Evolutionary conservation across 2,113 vertebrate genomes (phyloP).

Genomic region (Thermophis baileyi): DNA sequence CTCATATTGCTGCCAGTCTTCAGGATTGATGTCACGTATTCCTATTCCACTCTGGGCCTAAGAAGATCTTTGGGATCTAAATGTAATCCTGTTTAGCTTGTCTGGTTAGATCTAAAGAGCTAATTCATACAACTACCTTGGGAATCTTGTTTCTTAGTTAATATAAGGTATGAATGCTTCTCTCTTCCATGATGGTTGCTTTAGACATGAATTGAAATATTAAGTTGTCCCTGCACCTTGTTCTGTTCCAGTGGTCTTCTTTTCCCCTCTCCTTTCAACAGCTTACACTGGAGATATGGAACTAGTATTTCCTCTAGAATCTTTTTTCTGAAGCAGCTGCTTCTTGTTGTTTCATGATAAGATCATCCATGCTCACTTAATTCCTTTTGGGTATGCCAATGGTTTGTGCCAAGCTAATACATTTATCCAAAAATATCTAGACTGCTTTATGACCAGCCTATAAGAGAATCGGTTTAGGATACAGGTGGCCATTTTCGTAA

Average conservation of each 20-base stretch:
- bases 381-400: background rate
- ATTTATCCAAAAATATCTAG: background rate
- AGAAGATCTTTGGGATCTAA: background rate
- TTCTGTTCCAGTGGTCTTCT: background rate
- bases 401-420: background rate
- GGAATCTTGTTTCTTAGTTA: background rate
- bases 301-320: background rate
- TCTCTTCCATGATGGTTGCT: background rate
- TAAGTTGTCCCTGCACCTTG: background rate
- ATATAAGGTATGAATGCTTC: background rate
- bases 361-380: background rate
- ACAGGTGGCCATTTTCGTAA: background rate
- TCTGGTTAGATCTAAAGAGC: background rate
- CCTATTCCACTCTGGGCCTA: background rate
- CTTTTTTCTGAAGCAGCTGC: background rate
- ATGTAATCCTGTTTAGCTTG: background rate
- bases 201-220: background rate
- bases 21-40: background rate
- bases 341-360: background rate
- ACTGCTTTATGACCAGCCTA: background rate
- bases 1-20: background rate
- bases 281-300: background rate
- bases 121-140: background rate
- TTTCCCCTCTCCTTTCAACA: background rate
- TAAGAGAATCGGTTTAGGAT: background rate